Evolutionary conservation across 2,113 vertebrate genomes (phyloP).

Genomic region (Canis aureus): DNA sequence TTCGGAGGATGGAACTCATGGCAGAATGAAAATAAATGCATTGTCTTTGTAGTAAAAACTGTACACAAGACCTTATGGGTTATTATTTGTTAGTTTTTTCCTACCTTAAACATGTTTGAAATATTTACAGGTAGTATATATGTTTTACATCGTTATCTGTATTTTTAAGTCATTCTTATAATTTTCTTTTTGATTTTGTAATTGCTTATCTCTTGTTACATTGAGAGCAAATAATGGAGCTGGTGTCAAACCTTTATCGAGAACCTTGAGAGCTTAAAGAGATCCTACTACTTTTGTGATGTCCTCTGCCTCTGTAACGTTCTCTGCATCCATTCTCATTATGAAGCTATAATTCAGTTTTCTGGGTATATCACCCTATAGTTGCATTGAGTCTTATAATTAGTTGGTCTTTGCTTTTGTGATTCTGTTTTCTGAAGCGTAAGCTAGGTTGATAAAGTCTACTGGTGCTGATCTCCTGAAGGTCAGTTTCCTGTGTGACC

Average conservation of each 20-base stretch:
- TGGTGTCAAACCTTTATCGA: slow-evolving; percentile 37
- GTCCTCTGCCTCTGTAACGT: neutral
- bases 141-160: neutral
- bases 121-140: neutral
- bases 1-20: neutral
- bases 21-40: neutral
- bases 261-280: slow-evolving; percentile 12
- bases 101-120: neutral
- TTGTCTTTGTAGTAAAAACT: neutral
- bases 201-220: neutral
- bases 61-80: neutral
- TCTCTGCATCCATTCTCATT: neutral
- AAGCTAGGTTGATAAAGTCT: neutral
- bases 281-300: neutral
- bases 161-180: slow-evolving; percentile 5
- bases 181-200: slow-evolving; percentile 15
- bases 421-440: slow-evolving; percentile 30
- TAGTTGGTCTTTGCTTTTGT: neutral
- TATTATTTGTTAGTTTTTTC: slow-evolving; percentile 16
- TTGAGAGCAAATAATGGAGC: neutral
- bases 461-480: neutral
- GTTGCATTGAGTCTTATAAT: neutral
- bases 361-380: neutral
- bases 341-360: neutral
- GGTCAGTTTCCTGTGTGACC: neutral